Evolutionary conservation across 2,797 vertebrate genomes (phyloP).

Genomic region (Tragopan temminckii): DNA sequence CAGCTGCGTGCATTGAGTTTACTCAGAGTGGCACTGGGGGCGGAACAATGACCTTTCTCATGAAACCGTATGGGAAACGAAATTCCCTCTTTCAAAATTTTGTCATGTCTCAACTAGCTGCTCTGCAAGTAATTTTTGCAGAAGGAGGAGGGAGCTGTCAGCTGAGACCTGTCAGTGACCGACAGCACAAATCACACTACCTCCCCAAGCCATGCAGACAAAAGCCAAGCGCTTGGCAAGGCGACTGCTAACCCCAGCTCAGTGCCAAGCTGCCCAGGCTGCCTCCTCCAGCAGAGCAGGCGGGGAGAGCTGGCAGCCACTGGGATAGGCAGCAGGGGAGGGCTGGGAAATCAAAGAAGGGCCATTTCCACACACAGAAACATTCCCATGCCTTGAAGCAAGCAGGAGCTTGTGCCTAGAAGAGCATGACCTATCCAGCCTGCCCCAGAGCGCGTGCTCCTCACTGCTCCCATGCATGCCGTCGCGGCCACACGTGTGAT

Average conservation of each 20-base stretch:
- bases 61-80: slow-evolving; percentile 12
- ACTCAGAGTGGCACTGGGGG: slow-evolving; percentile 19
- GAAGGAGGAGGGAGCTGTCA: slow-evolving; percentile 71
- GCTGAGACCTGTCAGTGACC: slow-evolving; percentile 72
- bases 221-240: slow-evolving; percentile 22
- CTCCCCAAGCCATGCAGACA: slow-evolving; percentile 44
- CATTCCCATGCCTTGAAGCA: slow-evolving; percentile 55
- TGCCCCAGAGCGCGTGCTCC: neutral
- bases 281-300: neutral
- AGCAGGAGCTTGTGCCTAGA: slow-evolving; percentile 71
- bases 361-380: slow-evolving; percentile 18
- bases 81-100: slow-evolving; percentile 75
- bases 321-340: neutral
- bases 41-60: slow-evolving; percentile 59
- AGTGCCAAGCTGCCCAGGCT: slow-evolving; percentile 25
- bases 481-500: accelerated
- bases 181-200: slow-evolving; percentile 51
- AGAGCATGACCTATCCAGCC: slow-evolving; percentile 23
- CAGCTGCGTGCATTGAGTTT: slow-evolving; percentile 50
- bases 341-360: slow-evolving; percentile 35
- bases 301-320: slow-evolving; percentile 17
- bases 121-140: slow-evolving; percentile 59
- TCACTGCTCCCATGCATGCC: neutral
- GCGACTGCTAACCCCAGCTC: neutral
- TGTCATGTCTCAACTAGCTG: slow-evolving; percentile 78